phyloP scores from a whole-genome alignment of 1,140 invertebrate species.

The Zaprionus lachaisei region DNA sequence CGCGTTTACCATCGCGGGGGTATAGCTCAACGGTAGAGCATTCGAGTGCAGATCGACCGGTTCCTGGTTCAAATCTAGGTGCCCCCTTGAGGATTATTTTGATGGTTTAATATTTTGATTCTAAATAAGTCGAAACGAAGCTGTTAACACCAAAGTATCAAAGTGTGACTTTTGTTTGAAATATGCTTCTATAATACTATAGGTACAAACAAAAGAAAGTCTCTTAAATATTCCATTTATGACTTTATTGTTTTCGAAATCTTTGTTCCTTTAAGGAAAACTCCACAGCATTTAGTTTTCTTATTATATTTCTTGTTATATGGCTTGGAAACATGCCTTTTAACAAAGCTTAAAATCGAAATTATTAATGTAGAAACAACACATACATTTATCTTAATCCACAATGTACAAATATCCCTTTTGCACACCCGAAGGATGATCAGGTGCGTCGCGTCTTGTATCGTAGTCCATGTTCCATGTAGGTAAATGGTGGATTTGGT shows the following conservation, averaged over 20 bases:
- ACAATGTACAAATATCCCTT: slow-evolving; percentile 1
- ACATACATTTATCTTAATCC: slow-evolving; percentile 4
- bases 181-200: too few relatives aligned
- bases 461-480: slow-evolving; percentile 75
- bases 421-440: background rate
- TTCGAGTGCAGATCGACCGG: background rate
- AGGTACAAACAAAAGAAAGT: too few relatives aligned
- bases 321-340: background rate
- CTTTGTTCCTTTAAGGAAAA: background rate
- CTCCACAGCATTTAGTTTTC: background rate
- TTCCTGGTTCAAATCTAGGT: background rate
- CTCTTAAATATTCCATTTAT: background rate
- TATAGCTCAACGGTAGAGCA: background rate
- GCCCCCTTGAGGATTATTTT: background rate
- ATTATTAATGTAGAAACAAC: slow-evolving; percentile 1
- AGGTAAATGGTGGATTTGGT: slow-evolving; percentile 75
- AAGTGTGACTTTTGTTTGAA: too few relatives aligned
- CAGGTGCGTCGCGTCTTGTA: slow-evolving; percentile 47
- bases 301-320: background rate
- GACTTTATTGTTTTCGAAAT: background rate
- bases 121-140: too few relatives aligned
- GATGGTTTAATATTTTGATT: background rate
- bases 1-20: background rate
- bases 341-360: background rate
- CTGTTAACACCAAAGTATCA: too few relatives aligned